Evolutionary conservation across 2,113 vertebrate genomes (phyloP).

Genomic region (Scomber japonicus): DNA sequence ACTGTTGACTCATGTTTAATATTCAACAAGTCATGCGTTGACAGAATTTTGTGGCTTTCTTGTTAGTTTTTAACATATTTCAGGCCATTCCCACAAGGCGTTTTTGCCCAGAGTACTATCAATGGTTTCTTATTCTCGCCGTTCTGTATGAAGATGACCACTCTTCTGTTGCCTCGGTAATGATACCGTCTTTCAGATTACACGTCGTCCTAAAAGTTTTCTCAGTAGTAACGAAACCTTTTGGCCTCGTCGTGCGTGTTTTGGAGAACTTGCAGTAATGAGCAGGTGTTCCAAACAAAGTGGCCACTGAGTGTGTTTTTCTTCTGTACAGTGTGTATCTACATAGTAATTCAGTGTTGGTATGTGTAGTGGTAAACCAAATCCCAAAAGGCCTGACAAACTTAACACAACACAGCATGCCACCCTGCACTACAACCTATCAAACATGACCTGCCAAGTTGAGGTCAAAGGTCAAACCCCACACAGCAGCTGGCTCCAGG

Average conservation of each 20-base stretch:
- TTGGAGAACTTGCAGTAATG: no score
- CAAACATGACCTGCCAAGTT: conserved; percentile 15
- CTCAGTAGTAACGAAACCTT: not conserved
- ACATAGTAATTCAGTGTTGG: conserved; percentile 11
- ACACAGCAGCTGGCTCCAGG: conserved; percentile 6
- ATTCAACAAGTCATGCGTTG: not conserved
- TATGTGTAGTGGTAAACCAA: conserved; percentile 7
- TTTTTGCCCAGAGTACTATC: not conserved
- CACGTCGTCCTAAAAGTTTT: not conserved
- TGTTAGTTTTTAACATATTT: not conserved
- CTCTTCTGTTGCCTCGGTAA: no score
- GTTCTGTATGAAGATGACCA: not conserved
- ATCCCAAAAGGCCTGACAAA: not conserved
- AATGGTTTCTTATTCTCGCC: not conserved
- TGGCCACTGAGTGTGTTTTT: conserved; percentile 8
- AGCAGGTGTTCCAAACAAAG: not conserved
- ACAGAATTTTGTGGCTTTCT: not conserved
- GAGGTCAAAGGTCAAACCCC: conserved; percentile 29
- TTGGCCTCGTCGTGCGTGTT: not conserved
- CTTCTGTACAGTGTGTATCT: not conserved
- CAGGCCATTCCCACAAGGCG: no score
- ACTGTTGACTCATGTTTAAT: not conserved
- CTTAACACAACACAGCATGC: conserved; percentile 8
- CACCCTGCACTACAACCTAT: conserved; percentile 1
- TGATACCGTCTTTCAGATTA: not conserved